A percentile compares a stretch with the other conserved stretches of the same genome.
Evolutionary conservation across 2,888 invertebrate genomes (phyloP).

Genomic region (Monochamus alternatus): DNA sequence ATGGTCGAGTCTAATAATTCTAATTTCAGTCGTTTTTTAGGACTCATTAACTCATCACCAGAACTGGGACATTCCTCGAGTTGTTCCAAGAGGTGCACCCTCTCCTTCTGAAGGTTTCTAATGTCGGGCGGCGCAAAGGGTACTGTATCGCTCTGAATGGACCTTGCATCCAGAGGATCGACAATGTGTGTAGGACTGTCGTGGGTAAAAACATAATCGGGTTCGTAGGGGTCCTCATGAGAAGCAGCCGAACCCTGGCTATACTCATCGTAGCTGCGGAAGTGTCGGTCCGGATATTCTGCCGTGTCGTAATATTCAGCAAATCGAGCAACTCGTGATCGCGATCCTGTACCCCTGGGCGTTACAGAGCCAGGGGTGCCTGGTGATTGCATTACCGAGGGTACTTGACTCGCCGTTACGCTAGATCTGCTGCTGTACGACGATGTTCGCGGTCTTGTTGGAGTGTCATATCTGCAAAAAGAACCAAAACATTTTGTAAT

Average conservation of each 20-base stretch:
- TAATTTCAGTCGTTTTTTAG: conserved; percentile 79
- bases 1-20: conserved; percentile 70
- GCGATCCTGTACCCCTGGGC: conserved; percentile 70
- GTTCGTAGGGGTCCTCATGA: conserved; percentile 76
- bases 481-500: not conserved
- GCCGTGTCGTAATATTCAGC: conserved; percentile 63
- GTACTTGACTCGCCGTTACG: conserved; percentile 68
- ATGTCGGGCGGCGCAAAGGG: conserved; percentile 74
- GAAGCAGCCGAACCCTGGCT: conserved; percentile 80
- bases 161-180: conserved; percentile 37
- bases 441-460: conserved; percentile 74
- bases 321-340: conserved; percentile 70
- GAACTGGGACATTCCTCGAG: conserved; percentile 82
- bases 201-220: conserved; percentile 70
- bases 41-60: conserved; percentile 79
- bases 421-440: conserved; percentile 75
- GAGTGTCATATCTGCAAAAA: conserved; percentile 74
- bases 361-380: conserved; percentile 71
- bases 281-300: conserved; percentile 73
- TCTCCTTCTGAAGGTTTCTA: conserved; percentile 78
- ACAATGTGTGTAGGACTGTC: conserved; percentile 70
- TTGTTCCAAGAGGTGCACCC: conserved; percentile 80
- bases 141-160: conserved; percentile 49
- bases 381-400: conserved; percentile 73
- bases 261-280: conserved; percentile 82